A percentile compares a stretch with the other conserved stretches of the same genome.
These are phyloP conservation scores for Semnornis frantzii DNA, from an alignment of 2,113 vertebrate genomes.

Conservation along the genomic window DNA sequence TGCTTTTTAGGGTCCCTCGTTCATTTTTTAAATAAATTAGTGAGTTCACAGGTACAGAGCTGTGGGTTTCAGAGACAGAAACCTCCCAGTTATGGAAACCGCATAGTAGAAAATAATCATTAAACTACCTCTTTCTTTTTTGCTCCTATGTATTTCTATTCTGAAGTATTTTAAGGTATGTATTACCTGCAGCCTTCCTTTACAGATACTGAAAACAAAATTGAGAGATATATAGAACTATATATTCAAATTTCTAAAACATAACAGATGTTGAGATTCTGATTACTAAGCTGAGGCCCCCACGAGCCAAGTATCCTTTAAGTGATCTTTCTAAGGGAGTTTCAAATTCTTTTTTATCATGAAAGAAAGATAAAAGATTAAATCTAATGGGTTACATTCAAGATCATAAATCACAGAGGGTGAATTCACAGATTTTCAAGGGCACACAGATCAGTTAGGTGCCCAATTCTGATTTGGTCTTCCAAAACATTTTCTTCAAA, in stretches of 20 bases:
- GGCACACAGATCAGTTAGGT: background rate
- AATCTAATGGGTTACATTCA: background rate
- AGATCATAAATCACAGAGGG: fast-evolving
- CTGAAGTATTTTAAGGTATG: background rate
- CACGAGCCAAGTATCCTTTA: background rate
- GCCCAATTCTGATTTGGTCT: background rate
- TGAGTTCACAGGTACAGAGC: background rate
- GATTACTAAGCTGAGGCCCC: background rate
- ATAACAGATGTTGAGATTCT: background rate
- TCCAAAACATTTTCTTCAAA: background rate
- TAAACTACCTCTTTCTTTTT: background rate
- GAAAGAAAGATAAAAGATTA: background rate
- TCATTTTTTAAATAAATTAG: background rate
- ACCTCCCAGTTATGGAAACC: background rate
- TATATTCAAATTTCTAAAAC: background rate
- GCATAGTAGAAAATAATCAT: background rate
- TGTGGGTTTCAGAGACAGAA: background rate
- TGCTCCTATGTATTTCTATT: background rate
- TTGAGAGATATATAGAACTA: background rate
- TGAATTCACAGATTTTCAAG: background rate
- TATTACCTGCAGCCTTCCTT: background rate
- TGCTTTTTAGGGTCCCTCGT: background rate
- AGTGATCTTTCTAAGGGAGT: background rate
- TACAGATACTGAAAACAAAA: background rate
- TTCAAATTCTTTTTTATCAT: background rate